Evolutionary conservation across 2,113 vertebrate species (phyloP).

Genomic region (Brienomyrus longianalis): DNA sequence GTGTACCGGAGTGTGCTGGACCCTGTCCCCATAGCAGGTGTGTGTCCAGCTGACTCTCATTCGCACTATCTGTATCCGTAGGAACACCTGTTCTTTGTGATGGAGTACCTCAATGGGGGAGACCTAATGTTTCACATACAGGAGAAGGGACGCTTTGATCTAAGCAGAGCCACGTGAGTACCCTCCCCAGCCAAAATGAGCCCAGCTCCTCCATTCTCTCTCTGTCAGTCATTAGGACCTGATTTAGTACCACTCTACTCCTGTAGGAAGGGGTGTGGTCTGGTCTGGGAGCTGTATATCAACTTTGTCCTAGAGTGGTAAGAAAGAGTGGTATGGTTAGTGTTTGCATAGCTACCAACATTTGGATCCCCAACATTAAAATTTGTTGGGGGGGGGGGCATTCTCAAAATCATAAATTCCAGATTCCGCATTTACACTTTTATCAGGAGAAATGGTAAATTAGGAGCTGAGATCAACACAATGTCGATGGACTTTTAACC

Average conservation of each 20-base stretch:
- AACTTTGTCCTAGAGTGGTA: background rate
- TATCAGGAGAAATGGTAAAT: background rate
- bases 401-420: background rate
- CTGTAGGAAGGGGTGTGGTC: background rate
- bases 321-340: background rate
- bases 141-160: conserved; percentile 94
- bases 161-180: conserved; percentile 82
- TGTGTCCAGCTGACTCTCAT: background rate
- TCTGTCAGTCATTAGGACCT: background rate
- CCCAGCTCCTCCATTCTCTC: background rate
- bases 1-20: background rate
- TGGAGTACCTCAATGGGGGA: conserved; percentile 96
- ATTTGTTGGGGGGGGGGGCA: background rate
- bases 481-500: background rate
- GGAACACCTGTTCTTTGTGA: conserved; percentile 98
- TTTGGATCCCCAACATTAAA: background rate
- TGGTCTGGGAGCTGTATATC: background rate
- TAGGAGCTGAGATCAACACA: background rate
- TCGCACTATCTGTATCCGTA: conserved; percentile 41
- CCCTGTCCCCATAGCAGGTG: background rate
- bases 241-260: background rate
- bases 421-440: too few species aligned
- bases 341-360: background rate
- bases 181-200: background rate
- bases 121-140: conserved; percentile 99